Evolutionary conservation across 2,888 invertebrate species (phyloP), one percentile per base, ranked within the genome.

Genomic region (Oscheius onirici): DNA sequence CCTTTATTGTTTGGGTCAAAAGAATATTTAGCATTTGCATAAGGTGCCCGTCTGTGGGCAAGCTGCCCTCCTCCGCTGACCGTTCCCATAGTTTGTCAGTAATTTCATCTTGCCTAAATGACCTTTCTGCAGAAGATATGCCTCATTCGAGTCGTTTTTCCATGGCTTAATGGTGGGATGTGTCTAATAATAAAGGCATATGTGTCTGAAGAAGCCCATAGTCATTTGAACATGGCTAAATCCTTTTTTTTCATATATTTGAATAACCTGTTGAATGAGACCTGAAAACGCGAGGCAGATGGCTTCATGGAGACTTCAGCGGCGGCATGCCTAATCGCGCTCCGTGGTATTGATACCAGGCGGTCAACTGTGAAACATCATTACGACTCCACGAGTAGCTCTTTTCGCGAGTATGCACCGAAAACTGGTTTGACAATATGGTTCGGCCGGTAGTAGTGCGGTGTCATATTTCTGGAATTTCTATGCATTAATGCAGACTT

Each of bases 271-370:
- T 49, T 46, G n/a, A 49, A 49, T 20, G 15, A 13, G 20, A 28
- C 40, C 20, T n/a, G 28, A 58, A 17, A 34, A 41, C 24, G 17
- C 26, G 26, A 58, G 40, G 20, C 34, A 58, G 20, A 26, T 34
- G 58, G 17, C 41, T 58, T 58, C 41, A 34, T 17, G n/a, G 26
- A 20, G 60, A 60, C 60, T 60, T 41, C 49, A 63, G 63, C 26
- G 49, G 49, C 63, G 63, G 63, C 63, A 63, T 63, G 63, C 63
- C 63, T 63, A 63, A 63, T 63, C 63, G 63, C 63, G 46, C 46
- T 46, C 46, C 11, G 63, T 20, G 63, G 63, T 63, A 63, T 63
- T 63, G 63, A 63, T 63, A 63, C 63, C 63, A 49, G 20, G 46
- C 63, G 49, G 63, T 63, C 63, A 63, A 63, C 63, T 63, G 49